phyloP scores from a whole-genome alignment of 1,140 invertebrate species.

The Cydia amplana region DNA sequence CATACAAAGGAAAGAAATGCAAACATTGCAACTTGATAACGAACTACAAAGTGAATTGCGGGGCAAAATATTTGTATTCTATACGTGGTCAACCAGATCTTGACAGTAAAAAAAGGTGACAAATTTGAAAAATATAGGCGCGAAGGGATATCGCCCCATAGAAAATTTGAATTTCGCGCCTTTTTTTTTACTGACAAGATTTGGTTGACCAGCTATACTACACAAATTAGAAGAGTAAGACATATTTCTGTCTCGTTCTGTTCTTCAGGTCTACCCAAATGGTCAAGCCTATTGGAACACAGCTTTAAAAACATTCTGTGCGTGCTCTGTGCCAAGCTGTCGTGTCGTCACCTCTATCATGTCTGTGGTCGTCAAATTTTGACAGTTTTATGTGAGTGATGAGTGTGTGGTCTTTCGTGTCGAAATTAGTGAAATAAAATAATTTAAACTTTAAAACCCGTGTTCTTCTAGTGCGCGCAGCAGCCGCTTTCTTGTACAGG shows the following conservation, averaged over 20 bases:
- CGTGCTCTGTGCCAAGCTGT: neutral
- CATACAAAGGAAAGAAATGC: no score
- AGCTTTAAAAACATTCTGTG: neutral
- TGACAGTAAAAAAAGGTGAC: no score
- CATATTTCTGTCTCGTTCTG: neutral
- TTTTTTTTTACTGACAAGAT: no score
- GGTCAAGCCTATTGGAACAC: neutral
- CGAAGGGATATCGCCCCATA: no score
- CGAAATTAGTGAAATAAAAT: slow-evolving; percentile 57
- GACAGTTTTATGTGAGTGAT: slow-evolving; percentile 38
- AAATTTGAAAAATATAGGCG: no score
- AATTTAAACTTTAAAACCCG: slow-evolving; percentile 40
- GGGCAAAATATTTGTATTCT: no score
- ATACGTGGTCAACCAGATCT: no score
- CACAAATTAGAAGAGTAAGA: neutral
- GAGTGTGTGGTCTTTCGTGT: slow-evolving; percentile 41
- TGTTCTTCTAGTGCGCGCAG: slow-evolving; percentile 39
- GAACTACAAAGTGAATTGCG: no score
- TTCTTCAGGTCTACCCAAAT: neutral
- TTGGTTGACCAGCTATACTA: no score
- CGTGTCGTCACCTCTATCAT: neutral
- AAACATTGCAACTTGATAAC: no score
- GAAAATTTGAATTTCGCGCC: no score
- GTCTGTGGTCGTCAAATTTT: slow-evolving; percentile 23
- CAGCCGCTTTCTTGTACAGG: slow-evolving; percentile 45